Evolutionary conservation across 2,113 vertebrate species (phyloP).

Genomic region (Channa maculata): DNA sequence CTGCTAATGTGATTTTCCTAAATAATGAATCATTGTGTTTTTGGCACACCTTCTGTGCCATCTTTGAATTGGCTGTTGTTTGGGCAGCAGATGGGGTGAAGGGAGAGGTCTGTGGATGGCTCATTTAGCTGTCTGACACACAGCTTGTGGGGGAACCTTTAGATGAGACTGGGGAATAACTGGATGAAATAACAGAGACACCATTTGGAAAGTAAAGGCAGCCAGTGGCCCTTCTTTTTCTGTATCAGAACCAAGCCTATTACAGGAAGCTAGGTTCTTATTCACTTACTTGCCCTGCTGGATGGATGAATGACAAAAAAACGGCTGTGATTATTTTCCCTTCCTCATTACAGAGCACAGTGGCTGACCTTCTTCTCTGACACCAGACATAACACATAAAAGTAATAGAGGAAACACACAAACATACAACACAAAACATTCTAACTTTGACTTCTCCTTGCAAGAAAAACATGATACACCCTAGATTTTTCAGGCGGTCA

Average conservation of each 20-base stretch:
- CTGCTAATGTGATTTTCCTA: slow-evolving; percentile 32
- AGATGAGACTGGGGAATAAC: slow-evolving; percentile 57
- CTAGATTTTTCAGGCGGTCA: neutral
- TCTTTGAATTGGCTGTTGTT: slow-evolving; percentile 55
- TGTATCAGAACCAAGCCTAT: slow-evolving; percentile 28
- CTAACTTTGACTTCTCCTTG: neutral
- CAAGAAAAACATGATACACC: neutral
- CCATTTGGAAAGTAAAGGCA: slow-evolving; percentile 44
- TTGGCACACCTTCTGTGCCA: slow-evolving; percentile 35
- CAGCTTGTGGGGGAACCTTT: slow-evolving; percentile 61
- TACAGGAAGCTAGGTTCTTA: slow-evolving; percentile 27
- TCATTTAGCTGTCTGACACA: slow-evolving; percentile 65
- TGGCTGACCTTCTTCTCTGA: slow-evolving; percentile 52
- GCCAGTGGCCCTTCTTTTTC: slow-evolving; percentile 21
- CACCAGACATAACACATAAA: slow-evolving; percentile 16
- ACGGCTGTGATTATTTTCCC: slow-evolving; percentile 43
- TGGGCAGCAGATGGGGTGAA: slow-evolving; percentile 54
- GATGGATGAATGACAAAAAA: slow-evolving; percentile 18
- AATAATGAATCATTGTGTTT: slow-evolving; percentile 51
- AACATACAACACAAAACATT: neutral
- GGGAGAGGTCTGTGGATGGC: slow-evolving; percentile 29
- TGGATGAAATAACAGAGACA: slow-evolving; percentile 57
- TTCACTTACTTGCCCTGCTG: slow-evolving; percentile 32
- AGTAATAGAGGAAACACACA: slow-evolving; percentile 5
- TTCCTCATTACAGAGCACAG: slow-evolving; percentile 48